A percentile compares a stretch with the other conserved stretches of the same genome.
Conservation (phyloP, 2,797 vertebrate species). For the Brachymystax lenok region DNA sequence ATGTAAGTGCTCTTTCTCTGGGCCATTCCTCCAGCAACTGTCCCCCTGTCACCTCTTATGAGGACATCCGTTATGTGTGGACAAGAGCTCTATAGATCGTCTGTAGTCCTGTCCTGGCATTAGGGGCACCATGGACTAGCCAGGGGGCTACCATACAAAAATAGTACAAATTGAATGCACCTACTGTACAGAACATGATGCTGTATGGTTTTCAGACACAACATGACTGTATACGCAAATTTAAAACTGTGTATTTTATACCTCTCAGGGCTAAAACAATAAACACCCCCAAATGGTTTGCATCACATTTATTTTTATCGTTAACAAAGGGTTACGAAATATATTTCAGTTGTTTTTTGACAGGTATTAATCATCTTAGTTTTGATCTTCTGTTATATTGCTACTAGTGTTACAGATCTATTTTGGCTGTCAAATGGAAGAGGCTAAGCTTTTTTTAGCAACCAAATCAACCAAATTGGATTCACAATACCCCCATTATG, state of each 20-base stretch:
- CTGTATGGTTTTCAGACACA: no score
- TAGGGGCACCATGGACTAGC: not conserved
- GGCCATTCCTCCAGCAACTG: not conserved
- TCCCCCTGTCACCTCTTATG: not conserved
- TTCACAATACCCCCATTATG: no score
- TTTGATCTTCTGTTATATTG: not conserved
- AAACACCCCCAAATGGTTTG: constrained; percentile 31
- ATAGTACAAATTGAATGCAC: constrained; percentile 18
- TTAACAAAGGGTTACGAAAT: not conserved
- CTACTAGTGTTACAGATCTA: not conserved
- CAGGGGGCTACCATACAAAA: constrained; percentile 14
- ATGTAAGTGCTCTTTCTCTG: constrained; percentile 9
- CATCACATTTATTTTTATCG: no score
- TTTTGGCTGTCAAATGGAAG: not conserved
- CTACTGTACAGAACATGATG: no score
- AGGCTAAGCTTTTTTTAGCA: not conserved
- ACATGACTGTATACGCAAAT: no score
- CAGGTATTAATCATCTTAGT: not conserved
- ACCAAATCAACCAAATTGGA: no score
- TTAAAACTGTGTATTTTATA: no score
- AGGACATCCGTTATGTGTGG: not conserved
- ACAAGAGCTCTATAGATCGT: constrained; percentile 1
- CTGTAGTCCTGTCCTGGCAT: not conserved
- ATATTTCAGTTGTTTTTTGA: not conserved
- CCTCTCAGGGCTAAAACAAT: constrained; percentile 9